These are phyloP conservation scores for Leptopilina drosophilae DNA, from an alignment of 2,888 invertebrate species.

Conservation along the genomic window DNA sequence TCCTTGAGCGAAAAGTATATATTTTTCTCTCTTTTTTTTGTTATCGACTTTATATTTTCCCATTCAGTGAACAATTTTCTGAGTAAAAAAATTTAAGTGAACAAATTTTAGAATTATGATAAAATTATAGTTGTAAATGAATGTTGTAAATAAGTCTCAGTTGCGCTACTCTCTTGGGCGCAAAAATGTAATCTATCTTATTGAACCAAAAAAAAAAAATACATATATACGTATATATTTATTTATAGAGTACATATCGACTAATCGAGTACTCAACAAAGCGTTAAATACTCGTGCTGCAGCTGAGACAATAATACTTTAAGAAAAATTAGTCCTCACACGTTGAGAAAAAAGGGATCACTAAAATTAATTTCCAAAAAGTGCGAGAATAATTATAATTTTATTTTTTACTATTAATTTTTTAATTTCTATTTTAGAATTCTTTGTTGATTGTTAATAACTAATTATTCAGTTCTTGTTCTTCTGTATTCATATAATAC, in stretches of 20 bases:
- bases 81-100: no score
- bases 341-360: constrained; percentile 19
- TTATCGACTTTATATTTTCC: no score
- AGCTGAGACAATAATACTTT: constrained; percentile 68
- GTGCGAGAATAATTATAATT: not conserved
- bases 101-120: not conserved
- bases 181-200: not conserved
- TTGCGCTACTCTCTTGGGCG: constrained; percentile 24
- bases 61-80: no score
- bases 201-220: not conserved
- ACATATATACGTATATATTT: constrained; percentile 1
- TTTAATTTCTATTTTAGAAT: not conserved
- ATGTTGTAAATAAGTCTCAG: constrained; percentile 40
- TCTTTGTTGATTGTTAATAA: not conserved
- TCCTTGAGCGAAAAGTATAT: no score
- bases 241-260: constrained; percentile 32
- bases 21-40: no score
- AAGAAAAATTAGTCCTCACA: constrained; percentile 55
- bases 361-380: not conserved
- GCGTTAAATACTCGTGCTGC: constrained; percentile 58
- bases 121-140: constrained; percentile 25
- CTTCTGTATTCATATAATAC: no score
- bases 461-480: not conserved
- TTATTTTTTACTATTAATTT: not conserved
- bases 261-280: constrained; percentile 22